Evolutionary conservation across 2,113 vertebrate species (phyloP), one percentile per base, ranked within the genome.

Genomic region (Cariama cristata): DNA sequence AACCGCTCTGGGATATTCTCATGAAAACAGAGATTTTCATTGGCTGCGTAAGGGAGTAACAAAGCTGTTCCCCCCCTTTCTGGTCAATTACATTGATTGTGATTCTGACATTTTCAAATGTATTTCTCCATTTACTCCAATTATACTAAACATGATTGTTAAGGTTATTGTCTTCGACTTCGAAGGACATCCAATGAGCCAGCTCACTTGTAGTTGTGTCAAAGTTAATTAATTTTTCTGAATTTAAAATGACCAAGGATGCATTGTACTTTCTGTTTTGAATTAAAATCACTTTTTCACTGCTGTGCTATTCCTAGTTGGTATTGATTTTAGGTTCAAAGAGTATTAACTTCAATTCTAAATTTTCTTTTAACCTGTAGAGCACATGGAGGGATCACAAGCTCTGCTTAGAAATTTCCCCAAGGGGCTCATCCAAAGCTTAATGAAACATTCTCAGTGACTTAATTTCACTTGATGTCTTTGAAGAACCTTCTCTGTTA

Each of bases 191-290:
- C 49, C 79, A 95, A 50, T 53, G 85, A 93, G 60, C 68, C 79
- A 85, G 71, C 42, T 91, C 33, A 75, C 87, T 95, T 97, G 93
- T 88, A 95, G 71, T 52, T 50, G 79, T 97, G 94, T 91, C 94
- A 93, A 93, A 92, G 63, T 94, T 93, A 97, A 96, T 96, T 96
- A 95, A 86, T 96, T 96, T 97, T 96, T 89, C 83, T 82, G 64
- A 93, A 87, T 55, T 76, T 72, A 96, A 94, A 95, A 93, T 92
- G 93, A 88, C 60, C 85, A 77, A 67, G 60, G 91, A 72, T 92
- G 82, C 71, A 90, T 93, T 93, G 50, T 90, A n/a, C 42, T 81
- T 88, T 95, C 94, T 87, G 58, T 71, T 98, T 95, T 93, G 56
- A 95, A 97, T 97, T 97, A 94, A 96, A 96, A 96, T 94, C 56